Conservation (phyloP, 2,888 invertebrate species). For the Halictus quadricinctus region DNA sequence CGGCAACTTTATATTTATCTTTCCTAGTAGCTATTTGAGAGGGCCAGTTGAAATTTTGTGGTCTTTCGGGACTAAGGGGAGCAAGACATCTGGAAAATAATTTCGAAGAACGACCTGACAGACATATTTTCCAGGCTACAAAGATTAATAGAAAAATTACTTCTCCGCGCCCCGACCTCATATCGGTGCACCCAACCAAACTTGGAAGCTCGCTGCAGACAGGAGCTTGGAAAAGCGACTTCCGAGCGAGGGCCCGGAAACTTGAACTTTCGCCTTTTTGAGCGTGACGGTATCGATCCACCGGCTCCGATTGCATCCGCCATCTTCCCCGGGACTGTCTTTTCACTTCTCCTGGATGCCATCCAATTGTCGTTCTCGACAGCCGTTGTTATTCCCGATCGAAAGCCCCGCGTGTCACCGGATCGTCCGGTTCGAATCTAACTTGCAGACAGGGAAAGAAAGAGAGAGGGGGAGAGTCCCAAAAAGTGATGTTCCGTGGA, state of each 20-base stretch:
- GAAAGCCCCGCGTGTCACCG: background rate
- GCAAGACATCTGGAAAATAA: background rate
- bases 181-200: background rate
- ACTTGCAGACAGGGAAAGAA: background rate
- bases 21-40: too few relatives aligned
- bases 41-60: too few relatives aligned
- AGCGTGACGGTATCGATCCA: constrained; percentile 33
- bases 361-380: background rate
- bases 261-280: constrained; percentile 23
- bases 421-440: background rate
- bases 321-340: constrained; percentile 4
- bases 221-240: background rate
- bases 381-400: background rate
- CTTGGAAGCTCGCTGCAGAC: background rate
- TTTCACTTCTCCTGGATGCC: constrained; percentile 28
- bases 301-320: constrained; percentile 4
- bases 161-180: too few relatives aligned
- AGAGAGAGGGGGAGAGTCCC: background rate
- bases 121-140: background rate
- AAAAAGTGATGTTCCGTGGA: background rate
- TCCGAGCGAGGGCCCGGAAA: constrained; percentile 8
- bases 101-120: background rate
- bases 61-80: too few relatives aligned
- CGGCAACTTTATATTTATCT: too few relatives aligned
- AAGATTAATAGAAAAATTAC: background rate